phyloP scores from a whole-genome alignment of 1,140 invertebrate genomes.

The Trissolcus basalis region DNA sequence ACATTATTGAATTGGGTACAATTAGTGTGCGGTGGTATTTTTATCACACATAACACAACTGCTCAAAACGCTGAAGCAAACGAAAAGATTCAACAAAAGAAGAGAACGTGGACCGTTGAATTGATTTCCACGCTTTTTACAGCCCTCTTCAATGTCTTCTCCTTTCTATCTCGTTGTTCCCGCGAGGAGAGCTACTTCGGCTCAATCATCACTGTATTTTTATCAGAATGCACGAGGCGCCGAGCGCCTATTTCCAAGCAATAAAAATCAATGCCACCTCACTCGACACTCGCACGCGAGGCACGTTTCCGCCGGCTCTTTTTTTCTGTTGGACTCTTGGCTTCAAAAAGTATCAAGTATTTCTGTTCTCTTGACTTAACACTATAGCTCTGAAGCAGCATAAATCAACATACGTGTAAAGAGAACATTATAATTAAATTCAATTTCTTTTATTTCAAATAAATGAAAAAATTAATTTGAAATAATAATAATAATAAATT shows the following conservation, averaged over 20 bases:
- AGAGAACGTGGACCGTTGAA: conserved; percentile 26
- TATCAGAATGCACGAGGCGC: conserved; percentile 45
- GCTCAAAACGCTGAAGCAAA: conserved; percentile 11
- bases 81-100: conserved; percentile 44
- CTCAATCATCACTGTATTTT: conserved; percentile 57
- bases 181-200: conserved; percentile 38
- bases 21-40: conserved; percentile 16
- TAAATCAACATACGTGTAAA: no score
- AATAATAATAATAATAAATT: no score
- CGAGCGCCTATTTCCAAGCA: conserved; percentile 49
- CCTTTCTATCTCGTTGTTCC: conserved; percentile 40
- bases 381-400: no score
- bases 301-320: conserved; percentile 27
- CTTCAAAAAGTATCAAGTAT: conserved; percentile 38
- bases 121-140: conserved; percentile 54
- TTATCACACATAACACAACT: conserved; percentile 29
- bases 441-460: no score
- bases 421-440: no score
- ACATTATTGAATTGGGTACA: conserved; percentile 13
- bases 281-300: conserved; percentile 45
- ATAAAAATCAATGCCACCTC: conserved; percentile 58
- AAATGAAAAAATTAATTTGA: conserved; percentile 22
- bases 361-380: conserved; percentile 51
- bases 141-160: conserved; percentile 37
- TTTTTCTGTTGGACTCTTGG: conserved; percentile 24